phyloP scores from a whole-genome alignment of 2,888 invertebrate genomes.

The Nemotelus nigrinus region DNA sequence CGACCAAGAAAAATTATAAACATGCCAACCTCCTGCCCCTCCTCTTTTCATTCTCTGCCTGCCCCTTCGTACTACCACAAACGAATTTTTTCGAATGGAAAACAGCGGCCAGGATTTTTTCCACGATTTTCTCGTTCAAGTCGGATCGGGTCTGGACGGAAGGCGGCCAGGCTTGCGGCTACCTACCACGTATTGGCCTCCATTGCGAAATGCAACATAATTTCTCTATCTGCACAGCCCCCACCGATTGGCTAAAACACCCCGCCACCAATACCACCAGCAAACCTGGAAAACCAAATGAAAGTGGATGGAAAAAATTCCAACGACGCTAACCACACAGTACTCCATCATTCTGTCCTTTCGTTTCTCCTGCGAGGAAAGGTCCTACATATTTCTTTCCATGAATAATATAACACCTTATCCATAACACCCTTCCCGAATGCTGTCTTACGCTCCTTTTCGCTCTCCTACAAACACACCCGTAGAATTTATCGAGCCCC shows the following conservation, averaged over 20 bases:
- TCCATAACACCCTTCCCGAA: constrained; percentile 25
- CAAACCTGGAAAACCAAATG: constrained; percentile 24
- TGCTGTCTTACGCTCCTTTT: background rate
- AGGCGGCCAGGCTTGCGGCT: constrained; percentile 1
- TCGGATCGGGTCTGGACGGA: background rate
- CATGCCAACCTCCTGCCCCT: constrained; percentile 37
- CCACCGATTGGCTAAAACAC: constrained; percentile 27
- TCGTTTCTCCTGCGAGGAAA: constrained; percentile 22
- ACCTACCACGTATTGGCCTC: constrained; percentile 4
- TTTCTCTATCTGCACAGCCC: background rate
- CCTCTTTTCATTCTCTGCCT: constrained; percentile 3
- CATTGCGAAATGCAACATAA: constrained; percentile 12
- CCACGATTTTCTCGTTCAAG: background rate
- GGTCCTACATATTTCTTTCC: constrained; percentile 11
- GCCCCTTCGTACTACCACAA: constrained; percentile 40
- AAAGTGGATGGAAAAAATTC: constrained; percentile 26
- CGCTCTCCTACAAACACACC: constrained; percentile 2
- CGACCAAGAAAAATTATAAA: constrained; percentile 49
- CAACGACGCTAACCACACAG: constrained; percentile 28
- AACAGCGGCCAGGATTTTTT: constrained; percentile 33
- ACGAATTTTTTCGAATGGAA: constrained; percentile 39
- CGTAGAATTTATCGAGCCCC: constrained; percentile 7
- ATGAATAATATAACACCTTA: constrained; percentile 14
- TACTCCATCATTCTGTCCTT: constrained; percentile 26
- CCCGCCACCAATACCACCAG: constrained; percentile 23